These are phyloP conservation scores for Hoplias malabaricus DNA, from an alignment of 2,113 vertebrate species.

Conservation along the genomic window DNA sequence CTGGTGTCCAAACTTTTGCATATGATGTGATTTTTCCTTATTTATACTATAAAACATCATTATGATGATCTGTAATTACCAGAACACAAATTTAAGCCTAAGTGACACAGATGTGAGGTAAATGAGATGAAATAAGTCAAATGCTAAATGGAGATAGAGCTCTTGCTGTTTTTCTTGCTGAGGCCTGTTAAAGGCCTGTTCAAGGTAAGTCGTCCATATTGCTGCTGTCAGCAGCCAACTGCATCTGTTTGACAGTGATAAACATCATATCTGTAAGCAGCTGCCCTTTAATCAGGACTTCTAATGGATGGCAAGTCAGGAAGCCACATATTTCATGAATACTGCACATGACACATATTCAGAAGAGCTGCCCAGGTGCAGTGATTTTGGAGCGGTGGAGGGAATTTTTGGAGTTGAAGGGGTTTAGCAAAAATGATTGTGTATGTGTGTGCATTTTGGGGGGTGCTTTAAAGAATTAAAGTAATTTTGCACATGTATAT, in stretches of 20 bases:
- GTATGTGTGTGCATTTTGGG: too few species aligned
- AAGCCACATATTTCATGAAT: conserved; percentile 29
- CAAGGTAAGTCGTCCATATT: conserved; percentile 54
- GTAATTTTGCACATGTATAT: too few species aligned
- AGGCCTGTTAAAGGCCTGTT: conserved; percentile 63
- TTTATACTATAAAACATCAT: neutral
- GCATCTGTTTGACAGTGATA: conserved; percentile 67
- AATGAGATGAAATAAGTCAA: conserved; percentile 61
- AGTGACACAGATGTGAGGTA: neutral
- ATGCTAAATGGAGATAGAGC: conserved; percentile 57
- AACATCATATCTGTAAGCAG: conserved; percentile 67
- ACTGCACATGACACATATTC: conserved; percentile 1
- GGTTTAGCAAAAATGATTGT: too few species aligned
- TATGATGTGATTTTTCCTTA: neutral
- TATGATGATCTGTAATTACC: neutral
- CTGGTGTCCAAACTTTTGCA: too few species aligned
- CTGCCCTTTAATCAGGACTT: conserved; percentile 67
- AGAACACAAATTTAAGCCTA: neutral
- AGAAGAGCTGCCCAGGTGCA: neutral
- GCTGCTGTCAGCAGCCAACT: conserved; percentile 64
- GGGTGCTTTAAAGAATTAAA: too few species aligned
- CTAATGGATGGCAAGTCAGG: conserved; percentile 42
- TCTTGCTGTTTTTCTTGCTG: conserved; percentile 70
- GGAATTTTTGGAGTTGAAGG: neutral
- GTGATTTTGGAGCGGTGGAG: neutral